Evolutionary conservation across 1,140 invertebrate species (phyloP), one percentile per base, ranked within the genome.

Genomic region (Zophobas atratus): DNA sequence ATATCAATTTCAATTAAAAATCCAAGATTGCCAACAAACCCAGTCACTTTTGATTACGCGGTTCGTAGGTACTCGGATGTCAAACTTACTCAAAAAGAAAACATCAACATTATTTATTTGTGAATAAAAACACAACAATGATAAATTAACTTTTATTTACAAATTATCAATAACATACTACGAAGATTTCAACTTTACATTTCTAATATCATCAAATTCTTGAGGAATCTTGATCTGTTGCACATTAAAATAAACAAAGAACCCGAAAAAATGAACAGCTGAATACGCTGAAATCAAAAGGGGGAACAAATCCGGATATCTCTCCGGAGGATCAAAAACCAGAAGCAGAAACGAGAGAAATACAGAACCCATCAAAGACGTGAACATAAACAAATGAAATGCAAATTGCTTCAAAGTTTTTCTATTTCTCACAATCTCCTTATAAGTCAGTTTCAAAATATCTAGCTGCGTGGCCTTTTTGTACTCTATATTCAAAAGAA

Each of bases 241-340:
- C 79, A 91, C 91, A 88, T 96, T 93, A 84, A 97, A 98, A 88
- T 96, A 97, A 0, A 93, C 39, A 77, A 93, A 92, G 86, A 98
- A 98, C 3, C 91, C 82, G 2, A 94, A 53, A 86, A 98, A 98
- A 90, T 98, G 97, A 1, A 85, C 84, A 88, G 93, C 98, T 51
- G 93, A 95, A 88, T 93, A 97, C 5, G 93, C 84, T 0, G 95
- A 95, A 76, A 97, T 91, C 5, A 97, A 84, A 35, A 98, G 87
- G n/a, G 95, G 89, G 88, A 92, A 98, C 6, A 98, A 85, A 88
- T 98, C 94, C 8, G 97, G 97, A 85, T 94, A 95, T 53, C 87
- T 89, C 1, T 82, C 75, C 0, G 96, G 96, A 8, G 97, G 92
- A 48, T 90, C 86, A 0, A 95, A 81, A 63, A 90, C 87, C 34